phyloP scores from a whole-genome alignment of 2,888 invertebrate genomes.

The Caenorhabditis uteleia region DNA sequence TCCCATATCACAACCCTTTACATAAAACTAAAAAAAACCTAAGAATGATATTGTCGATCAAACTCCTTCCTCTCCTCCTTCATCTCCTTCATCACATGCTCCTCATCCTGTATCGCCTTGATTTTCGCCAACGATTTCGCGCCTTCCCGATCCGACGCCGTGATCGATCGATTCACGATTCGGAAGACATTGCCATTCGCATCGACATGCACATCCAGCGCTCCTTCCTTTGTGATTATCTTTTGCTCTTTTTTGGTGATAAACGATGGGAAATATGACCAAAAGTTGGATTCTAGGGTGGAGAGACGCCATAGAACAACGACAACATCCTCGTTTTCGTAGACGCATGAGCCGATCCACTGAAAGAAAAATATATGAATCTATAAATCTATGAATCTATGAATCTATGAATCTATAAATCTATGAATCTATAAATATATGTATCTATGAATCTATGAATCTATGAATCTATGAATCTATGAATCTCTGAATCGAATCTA shows the following conservation, averaged over 20 bases:
- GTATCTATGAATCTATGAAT: background rate
- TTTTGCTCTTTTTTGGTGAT: constrained; percentile 55
- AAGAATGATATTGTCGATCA: constrained; percentile 29
- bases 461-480: background rate
- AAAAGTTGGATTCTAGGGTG: constrained; percentile 50
- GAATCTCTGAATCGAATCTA: background rate
- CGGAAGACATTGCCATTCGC: constrained; percentile 52
- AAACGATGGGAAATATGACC: constrained; percentile 58
- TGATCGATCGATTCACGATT: constrained; percentile 58
- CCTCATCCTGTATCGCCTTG: constrained; percentile 45
- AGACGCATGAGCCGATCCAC: constrained; percentile 62
- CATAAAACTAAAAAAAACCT: background rate
- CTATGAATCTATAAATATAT: too few species aligned
- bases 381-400: too few species aligned
- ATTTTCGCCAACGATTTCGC: constrained; percentile 46
- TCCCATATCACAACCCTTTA: too few species aligned
- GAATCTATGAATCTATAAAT: too few species aligned
- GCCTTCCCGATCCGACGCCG: constrained; percentile 55
- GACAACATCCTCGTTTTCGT: constrained; percentile 62
- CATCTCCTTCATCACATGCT: constrained; percentile 33
- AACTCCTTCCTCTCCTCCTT: constrained; percentile 43
- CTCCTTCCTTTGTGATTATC: constrained; percentile 52
- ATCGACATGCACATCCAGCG: constrained; percentile 56
- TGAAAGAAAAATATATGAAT: constrained; percentile 24
- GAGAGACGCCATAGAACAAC: constrained; percentile 59